Base-by-base conservation (phyloP, 2,113 vertebrate species). In the Lichenostomus cassidix region DNA sequence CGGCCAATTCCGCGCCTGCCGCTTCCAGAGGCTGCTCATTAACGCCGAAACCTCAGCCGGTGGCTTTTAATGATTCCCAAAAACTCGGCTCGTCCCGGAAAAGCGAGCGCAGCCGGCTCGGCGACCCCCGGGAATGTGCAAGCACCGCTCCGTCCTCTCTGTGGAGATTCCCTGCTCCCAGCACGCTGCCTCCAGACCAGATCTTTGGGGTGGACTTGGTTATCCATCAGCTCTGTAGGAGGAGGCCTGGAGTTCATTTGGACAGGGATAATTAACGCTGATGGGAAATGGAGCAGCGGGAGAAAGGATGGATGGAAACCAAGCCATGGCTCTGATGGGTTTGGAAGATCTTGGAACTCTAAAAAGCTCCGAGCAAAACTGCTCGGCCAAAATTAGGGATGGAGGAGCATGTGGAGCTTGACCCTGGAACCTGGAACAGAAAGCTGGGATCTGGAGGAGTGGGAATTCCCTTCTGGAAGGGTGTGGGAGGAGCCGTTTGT, bases 191-290 rank as follows among this genome's bases (percentile, higher is more conserved):
- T 64, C 62, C 41, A 17, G 13, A 10, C 1, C 9, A 15, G 33
- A 55, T 39, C 3, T 53, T 35, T 1, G 47, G 58, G 65, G 50
- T 29, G 65, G 79, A 50, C 50, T 82, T 1, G 1, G 44, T 59
- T 23, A 28, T 58, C 53, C 53, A 8, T 68, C 78, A 27, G 2
- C 5, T 56, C 52, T 2, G 0, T 31, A 0, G 1, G 47, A 71
- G 20, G 67, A 62, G 31, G 37, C 37, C 46, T 21, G 80, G 67
- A 44, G 39, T 8, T 62, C 6, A 2, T 73, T 53, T 53, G 81
- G 47, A 37, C 2, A 4, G 11, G 39, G 33, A 44, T 63, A 73
- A 83, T 73, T 53, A 27, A 12, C 1, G 4, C 37, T 24, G 55
- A 8, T 5, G 31, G 15, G 19, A 35, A 42, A 24, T 0, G 46